Percentiles rank a stretch among this genome's conserved stretches.
These are phyloP conservation scores for Antheraea pernyi DNA, from an alignment of 1,140 invertebrate species.

Conservation along the genomic window DNA sequence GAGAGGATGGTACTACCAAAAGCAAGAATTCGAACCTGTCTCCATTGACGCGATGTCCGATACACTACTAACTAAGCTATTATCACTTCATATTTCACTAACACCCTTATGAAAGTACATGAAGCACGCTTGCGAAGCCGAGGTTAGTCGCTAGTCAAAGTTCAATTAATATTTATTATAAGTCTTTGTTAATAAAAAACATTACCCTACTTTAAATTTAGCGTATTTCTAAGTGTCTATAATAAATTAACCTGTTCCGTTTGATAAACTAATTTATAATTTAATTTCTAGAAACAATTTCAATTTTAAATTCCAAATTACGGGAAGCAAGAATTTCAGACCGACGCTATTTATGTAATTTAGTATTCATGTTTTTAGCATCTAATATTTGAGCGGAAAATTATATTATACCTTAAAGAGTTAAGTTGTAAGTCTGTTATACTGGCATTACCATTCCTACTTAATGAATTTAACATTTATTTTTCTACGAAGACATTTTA, in stretches of 20 bases:
- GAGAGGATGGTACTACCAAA: too few species aligned
- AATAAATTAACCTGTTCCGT: not conserved
- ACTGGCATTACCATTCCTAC: not conserved
- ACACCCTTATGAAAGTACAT: too few species aligned
- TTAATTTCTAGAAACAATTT: conserved; percentile 1
- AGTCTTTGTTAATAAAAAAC: not conserved
- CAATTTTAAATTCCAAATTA: not conserved
- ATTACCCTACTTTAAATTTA: not conserved
- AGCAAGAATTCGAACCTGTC: too few species aligned
- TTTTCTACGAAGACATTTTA: not conserved
- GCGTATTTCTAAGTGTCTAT: not conserved
- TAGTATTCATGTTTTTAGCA: not conserved
- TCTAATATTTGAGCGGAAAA: not conserved
- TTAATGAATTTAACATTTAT: not conserved
- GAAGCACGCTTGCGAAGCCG: too few species aligned
- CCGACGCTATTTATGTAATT: not conserved
- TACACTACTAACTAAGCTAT: too few species aligned
- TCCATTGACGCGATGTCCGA: too few species aligned
- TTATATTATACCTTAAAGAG: not conserved
- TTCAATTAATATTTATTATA: too few species aligned
- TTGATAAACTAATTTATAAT: not conserved
- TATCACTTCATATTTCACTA: too few species aligned
- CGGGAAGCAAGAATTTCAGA: not conserved
- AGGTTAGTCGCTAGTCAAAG: too few species aligned
- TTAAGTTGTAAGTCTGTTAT: not conserved